phyloP scores from a whole-genome alignment of 1,140 invertebrate species.

The Forficula auricularia region DNA sequence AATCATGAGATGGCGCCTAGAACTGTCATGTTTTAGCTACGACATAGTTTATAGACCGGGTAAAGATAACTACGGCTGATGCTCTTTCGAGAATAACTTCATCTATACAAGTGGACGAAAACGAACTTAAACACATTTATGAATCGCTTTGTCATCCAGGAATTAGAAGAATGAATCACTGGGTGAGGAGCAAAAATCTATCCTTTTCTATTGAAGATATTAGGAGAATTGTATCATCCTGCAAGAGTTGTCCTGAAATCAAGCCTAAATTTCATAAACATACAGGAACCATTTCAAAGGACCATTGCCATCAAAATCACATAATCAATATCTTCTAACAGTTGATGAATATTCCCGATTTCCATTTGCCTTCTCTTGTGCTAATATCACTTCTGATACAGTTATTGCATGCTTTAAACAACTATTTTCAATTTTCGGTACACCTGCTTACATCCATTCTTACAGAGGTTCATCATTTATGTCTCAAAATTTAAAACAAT shows the following conservation, averaged over 20 bases:
- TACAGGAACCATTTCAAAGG: too few relatives aligned
- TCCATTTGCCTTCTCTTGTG: constrained; percentile 18
- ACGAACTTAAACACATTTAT: too few relatives aligned
- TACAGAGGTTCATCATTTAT: constrained; percentile 8
- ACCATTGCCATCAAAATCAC: too few relatives aligned
- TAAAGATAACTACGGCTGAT: too few relatives aligned
- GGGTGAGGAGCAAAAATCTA: neutral
- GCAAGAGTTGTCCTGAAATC: neutral
- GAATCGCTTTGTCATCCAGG: constrained; percentile 1
- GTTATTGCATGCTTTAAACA: constrained; percentile 14
- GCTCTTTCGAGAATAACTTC: too few relatives aligned
- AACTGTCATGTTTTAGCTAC: too few relatives aligned
- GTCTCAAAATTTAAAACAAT: too few relatives aligned
- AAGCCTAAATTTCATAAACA: neutral
- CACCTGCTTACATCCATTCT: constrained; percentile 14
- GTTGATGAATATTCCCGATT: constrained; percentile 22
- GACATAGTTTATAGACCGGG: too few relatives aligned
- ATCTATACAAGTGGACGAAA: too few relatives aligned
- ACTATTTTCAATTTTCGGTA: constrained; percentile 15
- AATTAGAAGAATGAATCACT: neutral
- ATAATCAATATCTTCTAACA: constrained; percentile 17
- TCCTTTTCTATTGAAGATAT: constrained; percentile 3
- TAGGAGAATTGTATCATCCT: neutral
- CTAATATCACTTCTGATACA: constrained; percentile 11
- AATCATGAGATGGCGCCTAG: too few relatives aligned